phyloP scores from a whole-genome alignment of 2,113 vertebrate genomes.

The Hipposideros armiger region DNA sequence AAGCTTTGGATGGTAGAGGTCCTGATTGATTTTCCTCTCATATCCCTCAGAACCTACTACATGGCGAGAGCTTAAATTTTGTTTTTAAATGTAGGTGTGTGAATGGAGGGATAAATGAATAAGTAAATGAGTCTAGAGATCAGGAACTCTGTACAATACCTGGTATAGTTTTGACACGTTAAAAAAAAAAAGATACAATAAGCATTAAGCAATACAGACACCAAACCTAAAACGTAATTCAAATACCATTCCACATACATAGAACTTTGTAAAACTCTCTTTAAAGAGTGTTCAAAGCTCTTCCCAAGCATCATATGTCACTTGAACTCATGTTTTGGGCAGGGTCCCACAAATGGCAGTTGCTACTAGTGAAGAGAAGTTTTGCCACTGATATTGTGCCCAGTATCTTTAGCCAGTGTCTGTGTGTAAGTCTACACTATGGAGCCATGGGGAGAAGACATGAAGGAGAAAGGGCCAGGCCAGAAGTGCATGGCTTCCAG shows the following conservation, averaged over 20 bases:
- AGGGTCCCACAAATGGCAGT: not conserved
- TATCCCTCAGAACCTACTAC: not conserved
- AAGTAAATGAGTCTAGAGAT: not conserved
- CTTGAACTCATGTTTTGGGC: not conserved
- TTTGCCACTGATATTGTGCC: not conserved
- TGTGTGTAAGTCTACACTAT: not conserved
- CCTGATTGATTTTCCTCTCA: conserved; percentile 34
- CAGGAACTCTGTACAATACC: not conserved
- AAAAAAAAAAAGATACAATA: not conserved
- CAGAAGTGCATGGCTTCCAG: not conserved
- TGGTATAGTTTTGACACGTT: not conserved
- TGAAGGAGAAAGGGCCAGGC: not conserved
- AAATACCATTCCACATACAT: not conserved
- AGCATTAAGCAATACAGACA: not conserved
- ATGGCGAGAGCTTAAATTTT: not conserved
- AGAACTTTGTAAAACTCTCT: not conserved
- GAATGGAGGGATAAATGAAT: not conserved
- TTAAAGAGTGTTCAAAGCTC: not conserved
- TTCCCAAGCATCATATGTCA: not conserved
- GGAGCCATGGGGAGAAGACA: not conserved
- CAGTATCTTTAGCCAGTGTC: not conserved
- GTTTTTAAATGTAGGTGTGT: not conserved
- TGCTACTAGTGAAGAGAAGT: not conserved
- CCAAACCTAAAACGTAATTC: not conserved
- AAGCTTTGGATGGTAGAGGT: not conserved